phyloP scores from a whole-genome alignment of 2,888 invertebrate species.

The Microlaimidae sp. region DNA sequence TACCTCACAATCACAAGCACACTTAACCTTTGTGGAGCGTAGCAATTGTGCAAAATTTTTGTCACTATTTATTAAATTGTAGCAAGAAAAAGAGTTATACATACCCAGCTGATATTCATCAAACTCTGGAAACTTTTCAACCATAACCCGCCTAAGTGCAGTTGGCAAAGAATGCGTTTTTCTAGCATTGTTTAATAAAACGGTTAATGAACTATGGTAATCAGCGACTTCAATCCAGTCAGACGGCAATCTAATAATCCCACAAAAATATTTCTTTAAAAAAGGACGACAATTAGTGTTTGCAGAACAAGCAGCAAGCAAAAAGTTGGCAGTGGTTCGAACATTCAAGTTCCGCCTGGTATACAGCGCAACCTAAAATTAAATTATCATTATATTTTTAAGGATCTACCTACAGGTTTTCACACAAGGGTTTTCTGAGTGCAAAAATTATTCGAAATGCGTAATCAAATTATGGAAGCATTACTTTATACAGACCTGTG shows the following conservation, averaged over 20 bases:
- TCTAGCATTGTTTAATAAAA: too few species aligned
- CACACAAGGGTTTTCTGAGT: constrained; percentile 1
- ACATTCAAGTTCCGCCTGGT: constrained; percentile 40
- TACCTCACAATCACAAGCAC: too few species aligned
- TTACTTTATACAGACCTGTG: too few species aligned
- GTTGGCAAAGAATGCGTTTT: constrained; percentile 34
- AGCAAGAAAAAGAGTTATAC: too few species aligned
- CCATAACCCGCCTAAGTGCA: constrained; percentile 38
- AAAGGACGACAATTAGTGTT: constrained; percentile 34
- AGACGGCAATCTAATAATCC: constrained; percentile 37
- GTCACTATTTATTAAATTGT: too few species aligned
- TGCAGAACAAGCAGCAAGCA: constrained; percentile 37
- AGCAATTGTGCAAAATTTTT: too few species aligned
- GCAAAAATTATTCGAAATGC: too few species aligned
- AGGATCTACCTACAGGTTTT: too few species aligned
- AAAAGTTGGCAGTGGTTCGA: constrained; percentile 39
- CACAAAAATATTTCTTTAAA: constrained; percentile 38
- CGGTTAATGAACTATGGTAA: too few species aligned
- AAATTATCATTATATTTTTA: too few species aligned
- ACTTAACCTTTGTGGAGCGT: too few species aligned
- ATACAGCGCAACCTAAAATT: constrained; percentile 38
- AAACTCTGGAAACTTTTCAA: constrained; percentile 39
- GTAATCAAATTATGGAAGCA: not conserved
- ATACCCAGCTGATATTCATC: constrained; percentile 41
- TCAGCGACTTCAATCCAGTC: constrained; percentile 43